A percentile compares a stretch with the other conserved stretches of the same genome.
phyloP scores from a whole-genome alignment of 2,113 vertebrate species.

The Chaetorhynchus papuensis region DNA sequence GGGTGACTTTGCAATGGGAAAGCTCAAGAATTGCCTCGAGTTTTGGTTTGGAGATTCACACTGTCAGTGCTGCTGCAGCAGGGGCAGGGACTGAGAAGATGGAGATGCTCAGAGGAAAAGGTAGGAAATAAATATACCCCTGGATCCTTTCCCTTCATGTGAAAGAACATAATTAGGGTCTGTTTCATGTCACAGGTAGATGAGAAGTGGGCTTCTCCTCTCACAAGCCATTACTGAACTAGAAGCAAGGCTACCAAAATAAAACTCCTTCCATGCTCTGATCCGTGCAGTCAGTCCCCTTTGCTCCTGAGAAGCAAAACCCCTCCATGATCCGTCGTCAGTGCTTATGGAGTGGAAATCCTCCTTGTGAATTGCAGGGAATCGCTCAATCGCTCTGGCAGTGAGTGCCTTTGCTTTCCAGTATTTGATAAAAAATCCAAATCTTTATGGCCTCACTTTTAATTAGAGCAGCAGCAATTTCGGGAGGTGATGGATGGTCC shows the following conservation, averaged over 20 bases:
- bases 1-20: background rate
- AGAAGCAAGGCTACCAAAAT: background rate
- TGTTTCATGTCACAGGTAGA: background rate
- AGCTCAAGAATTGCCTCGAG: background rate
- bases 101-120: background rate
- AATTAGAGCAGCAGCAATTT: background rate
- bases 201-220: background rate
- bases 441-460: background rate
- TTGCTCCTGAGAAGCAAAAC: background rate
- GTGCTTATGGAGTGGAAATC: background rate
- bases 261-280: background rate
- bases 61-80: background rate
- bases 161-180: background rate
- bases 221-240: background rate
- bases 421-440: background rate
- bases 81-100: background rate
- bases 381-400: background rate
- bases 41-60: background rate
- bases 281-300: background rate
- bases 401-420: background rate
- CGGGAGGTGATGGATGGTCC: background rate
- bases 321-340: background rate
- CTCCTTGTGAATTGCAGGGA: rapidly evolving
- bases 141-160: background rate
- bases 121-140: background rate